phyloP scores from a whole-genome alignment of 1,140 invertebrate species.

The Trichoplusia ni region DNA sequence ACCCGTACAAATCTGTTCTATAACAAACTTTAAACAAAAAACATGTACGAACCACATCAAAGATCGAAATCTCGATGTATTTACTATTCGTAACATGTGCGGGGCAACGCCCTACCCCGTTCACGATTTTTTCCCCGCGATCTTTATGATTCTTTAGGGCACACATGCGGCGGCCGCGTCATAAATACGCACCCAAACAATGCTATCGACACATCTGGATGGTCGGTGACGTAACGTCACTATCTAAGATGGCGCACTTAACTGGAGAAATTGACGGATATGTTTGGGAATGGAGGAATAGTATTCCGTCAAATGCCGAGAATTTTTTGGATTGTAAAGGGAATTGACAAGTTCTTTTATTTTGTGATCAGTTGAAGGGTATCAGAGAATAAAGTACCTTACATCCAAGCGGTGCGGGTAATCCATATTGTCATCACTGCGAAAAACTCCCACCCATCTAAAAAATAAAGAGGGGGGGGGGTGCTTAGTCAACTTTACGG shows the following conservation, averaged over 20 bases:
- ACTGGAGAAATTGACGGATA: slow-evolving; percentile 1
- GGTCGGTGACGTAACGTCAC: slow-evolving; percentile 39
- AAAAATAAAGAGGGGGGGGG: too few species aligned
- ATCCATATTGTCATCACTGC: too few species aligned
- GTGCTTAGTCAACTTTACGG: too few species aligned
- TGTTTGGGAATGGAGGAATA: not conserved
- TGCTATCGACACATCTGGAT: slow-evolving; percentile 56
- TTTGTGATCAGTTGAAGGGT: too few species aligned
- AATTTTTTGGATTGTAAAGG: slow-evolving; percentile 4
- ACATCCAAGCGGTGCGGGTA: too few species aligned
- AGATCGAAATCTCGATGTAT: slow-evolving; percentile 1
- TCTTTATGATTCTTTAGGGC: slow-evolving; percentile 34
- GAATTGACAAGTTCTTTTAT: too few species aligned
- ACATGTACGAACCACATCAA: slow-evolving; percentile 13
- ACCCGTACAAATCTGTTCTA: slow-evolving; percentile 5
- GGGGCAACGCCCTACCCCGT: slow-evolving; percentile 44
- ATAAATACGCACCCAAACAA: slow-evolving; percentile 51
- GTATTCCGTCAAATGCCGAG: not conserved
- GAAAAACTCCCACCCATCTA: too few species aligned
- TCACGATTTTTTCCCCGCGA: slow-evolving; percentile 36
- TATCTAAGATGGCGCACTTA: slow-evolving; percentile 14
- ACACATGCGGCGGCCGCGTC: slow-evolving; percentile 46
- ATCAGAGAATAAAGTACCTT: too few species aligned
- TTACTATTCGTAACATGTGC: slow-evolving; percentile 23
- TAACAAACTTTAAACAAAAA: slow-evolving; percentile 13